Conservation (phyloP, 2,113 vertebrate genomes). For the Egretta garzetta region DNA sequence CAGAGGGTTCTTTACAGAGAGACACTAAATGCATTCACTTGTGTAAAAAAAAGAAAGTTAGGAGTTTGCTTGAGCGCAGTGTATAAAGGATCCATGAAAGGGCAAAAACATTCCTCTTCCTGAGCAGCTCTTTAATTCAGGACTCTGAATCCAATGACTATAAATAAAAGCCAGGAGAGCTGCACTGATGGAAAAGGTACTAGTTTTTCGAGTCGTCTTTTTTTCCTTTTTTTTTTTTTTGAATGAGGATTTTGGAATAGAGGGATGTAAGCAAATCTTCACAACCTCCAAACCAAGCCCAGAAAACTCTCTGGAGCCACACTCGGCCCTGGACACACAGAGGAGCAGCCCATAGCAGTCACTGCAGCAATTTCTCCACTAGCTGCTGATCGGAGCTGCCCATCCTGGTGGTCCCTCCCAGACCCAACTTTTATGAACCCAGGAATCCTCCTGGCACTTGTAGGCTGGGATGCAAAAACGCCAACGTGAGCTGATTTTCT, state of each 20-base stretch:
- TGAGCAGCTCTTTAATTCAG: slow-evolving; percentile 10
- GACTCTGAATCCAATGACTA: neutral
- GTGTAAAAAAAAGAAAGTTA: neutral
- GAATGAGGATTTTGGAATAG: neutral
- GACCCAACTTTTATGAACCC: neutral
- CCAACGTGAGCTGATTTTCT: neutral
- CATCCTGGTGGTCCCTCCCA: neutral
- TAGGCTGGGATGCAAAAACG: neutral
- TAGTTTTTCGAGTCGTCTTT: neutral
- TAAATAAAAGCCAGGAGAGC: neutral
- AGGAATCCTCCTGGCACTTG: neutral
- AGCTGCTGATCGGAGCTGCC: rapidly evolving
- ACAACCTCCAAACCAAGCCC: neutral
- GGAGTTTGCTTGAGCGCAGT: neutral
- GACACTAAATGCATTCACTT: slow-evolving; percentile 15
- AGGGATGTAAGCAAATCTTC: neutral
- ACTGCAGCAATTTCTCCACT: neutral
- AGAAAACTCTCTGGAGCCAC: rapidly evolving
- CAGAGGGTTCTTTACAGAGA: neutral
- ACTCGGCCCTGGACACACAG: rapidly evolving
- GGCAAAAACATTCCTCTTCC: slow-evolving; percentile 46
- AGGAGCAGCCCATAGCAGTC: rapidly evolving
- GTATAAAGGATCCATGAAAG: slow-evolving; percentile 5
- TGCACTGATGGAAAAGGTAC: neutral
- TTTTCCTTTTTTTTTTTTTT: neutral